phyloP scores from a whole-genome alignment of 2,888 invertebrate species.

The Spodoptera littoralis region DNA sequence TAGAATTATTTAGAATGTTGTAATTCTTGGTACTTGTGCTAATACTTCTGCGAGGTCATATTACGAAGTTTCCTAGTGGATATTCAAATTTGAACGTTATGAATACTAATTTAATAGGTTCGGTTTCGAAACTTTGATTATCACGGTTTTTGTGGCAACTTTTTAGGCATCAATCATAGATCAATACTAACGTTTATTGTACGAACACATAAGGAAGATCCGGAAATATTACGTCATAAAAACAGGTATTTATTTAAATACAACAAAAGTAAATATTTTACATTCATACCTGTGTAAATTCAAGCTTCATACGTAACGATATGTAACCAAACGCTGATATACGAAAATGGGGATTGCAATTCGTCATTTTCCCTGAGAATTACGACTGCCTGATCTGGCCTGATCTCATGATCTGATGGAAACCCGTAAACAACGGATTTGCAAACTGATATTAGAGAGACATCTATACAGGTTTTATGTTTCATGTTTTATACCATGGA shows the following conservation, averaged over 20 bases:
- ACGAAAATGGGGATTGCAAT: not conserved
- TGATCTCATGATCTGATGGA: slow-evolving; percentile 3
- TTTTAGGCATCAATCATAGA: too few species aligned
- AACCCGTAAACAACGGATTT: slow-evolving; percentile 27
- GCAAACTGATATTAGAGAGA: slow-evolving; percentile 4
- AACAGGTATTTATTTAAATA: too few species aligned
- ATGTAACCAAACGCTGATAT: not conserved
- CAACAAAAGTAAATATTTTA: not conserved
- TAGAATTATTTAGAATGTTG: slow-evolving; percentile 56
- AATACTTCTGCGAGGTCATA: slow-evolving; percentile 33
- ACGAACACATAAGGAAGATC: too few species aligned
- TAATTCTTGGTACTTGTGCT: slow-evolving; percentile 37
- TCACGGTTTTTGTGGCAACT: not conserved
- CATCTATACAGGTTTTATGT: slow-evolving; percentile 1
- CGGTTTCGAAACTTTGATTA: not conserved
- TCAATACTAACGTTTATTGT: too few species aligned
- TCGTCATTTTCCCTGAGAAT: slow-evolving; percentile 3
- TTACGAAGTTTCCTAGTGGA: slow-evolving; percentile 22
- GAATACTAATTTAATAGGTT: slow-evolving; percentile 7
- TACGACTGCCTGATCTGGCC: slow-evolving; percentile 6
- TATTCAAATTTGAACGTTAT: slow-evolving; percentile 12
- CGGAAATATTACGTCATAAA: not conserved
- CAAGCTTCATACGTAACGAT: not conserved
- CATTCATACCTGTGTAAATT: too few species aligned
- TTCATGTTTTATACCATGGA: not conserved